phyloP scores from a whole-genome alignment of 2,797 vertebrate species.

The Phalloptychus januarius region DNA sequence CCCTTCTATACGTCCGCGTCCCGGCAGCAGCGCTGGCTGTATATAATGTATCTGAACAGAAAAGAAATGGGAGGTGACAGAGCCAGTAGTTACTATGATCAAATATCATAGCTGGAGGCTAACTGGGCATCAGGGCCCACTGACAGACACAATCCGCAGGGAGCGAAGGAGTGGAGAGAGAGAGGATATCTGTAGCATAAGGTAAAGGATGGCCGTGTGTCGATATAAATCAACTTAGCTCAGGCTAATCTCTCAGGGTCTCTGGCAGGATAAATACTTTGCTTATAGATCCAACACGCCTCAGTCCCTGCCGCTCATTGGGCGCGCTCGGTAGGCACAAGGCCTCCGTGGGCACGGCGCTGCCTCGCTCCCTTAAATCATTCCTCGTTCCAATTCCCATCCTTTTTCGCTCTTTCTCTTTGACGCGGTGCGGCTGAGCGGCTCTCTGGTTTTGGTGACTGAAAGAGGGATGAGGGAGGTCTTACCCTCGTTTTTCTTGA shows the following conservation, averaged over 20 bases:
- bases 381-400: constrained; percentile 76
- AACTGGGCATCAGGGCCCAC: constrained; percentile 91
- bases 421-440: constrained; percentile 62
- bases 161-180: constrained; percentile 69
- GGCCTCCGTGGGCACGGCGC: constrained; percentile 73
- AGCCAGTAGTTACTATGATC: constrained; percentile 96
- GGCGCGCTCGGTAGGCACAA: constrained; percentile 80
- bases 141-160: constrained; percentile 85
- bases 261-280: constrained; percentile 83
- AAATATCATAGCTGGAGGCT: constrained; percentile 95
- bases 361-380: constrained; percentile 73
- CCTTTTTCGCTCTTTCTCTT: constrained; percentile 71
- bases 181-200: constrained; percentile 69
- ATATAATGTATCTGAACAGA: constrained; percentile 92
- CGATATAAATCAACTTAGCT: constrained; percentile 90
- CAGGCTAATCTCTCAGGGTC: constrained; percentile 88
- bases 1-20: constrained; percentile 87
- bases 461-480: constrained; percentile 66
- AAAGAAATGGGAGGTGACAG: constrained; percentile 90
- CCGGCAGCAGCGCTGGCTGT: constrained; percentile 85
- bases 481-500: constrained; percentile 69
- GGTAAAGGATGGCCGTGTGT: constrained; percentile 87
- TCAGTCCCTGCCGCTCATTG: constrained; percentile 76
- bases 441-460: constrained; percentile 50
- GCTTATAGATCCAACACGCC: constrained; percentile 82